phyloP scores from a whole-genome alignment of 2,797 vertebrate genomes.

The Anguilla pacifica region DNA sequence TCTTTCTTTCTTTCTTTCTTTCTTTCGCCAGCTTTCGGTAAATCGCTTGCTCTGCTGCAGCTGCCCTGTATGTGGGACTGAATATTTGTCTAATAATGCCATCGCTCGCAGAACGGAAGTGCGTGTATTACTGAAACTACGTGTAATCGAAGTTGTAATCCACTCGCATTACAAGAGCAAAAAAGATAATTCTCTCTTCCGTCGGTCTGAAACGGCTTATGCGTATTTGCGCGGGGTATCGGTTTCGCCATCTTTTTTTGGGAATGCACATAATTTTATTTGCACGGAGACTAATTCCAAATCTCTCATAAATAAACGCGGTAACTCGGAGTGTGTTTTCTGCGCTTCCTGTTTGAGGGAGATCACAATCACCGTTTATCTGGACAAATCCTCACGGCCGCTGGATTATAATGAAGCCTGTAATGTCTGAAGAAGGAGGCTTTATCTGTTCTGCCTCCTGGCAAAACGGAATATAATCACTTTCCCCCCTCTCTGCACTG shows the following conservation, averaged over 20 bases:
- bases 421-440: not conserved
- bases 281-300: conserved; percentile 19
- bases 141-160: not conserved
- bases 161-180: not conserved
- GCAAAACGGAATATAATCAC: not conserved
- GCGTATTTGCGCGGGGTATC: not conserved
- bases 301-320: conserved; percentile 7
- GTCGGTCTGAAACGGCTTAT: not conserved
- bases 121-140: not conserved
- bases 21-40: not conserved
- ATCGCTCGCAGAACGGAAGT: not conserved
- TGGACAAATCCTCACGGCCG: conserved; percentile 20
- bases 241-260: conserved; percentile 4
- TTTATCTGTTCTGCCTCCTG: conserved; percentile 18
- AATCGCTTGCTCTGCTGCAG: not conserved
- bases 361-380: conserved; percentile 21
- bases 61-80: not conserved
- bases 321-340: not conserved
- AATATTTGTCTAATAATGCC: not conserved
- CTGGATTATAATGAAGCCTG: conserved; percentile 21
- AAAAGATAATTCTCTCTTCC: conserved; percentile 9
- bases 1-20: not conserved
- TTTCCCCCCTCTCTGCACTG: not conserved
- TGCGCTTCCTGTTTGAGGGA: conserved; percentile 7
- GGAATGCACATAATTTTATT: conserved; percentile 14